phyloP scores from a whole-genome alignment of 1,140 invertebrate species.

The Pogonomyrmex californicus region DNA sequence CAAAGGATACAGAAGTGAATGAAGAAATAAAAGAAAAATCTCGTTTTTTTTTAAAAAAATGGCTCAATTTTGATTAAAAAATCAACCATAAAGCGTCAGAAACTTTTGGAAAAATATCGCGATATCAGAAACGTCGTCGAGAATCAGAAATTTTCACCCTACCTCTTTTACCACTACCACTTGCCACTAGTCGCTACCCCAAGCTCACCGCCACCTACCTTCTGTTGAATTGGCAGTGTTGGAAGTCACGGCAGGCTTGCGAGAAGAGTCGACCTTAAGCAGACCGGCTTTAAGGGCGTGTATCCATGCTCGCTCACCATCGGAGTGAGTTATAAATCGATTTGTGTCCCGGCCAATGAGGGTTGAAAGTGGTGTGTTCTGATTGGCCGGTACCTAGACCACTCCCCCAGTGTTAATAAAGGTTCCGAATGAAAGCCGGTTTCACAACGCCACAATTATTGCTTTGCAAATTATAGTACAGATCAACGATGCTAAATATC shows the following conservation, averaged over 20 bases:
- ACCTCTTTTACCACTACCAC: constrained; percentile 9
- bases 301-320: constrained; percentile 71
- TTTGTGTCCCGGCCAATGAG: constrained; percentile 85
- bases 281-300: constrained; percentile 78
- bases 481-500: not conserved
- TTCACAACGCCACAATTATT: constrained; percentile 76
- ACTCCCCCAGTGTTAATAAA: constrained; percentile 84
- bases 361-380: constrained; percentile 79
- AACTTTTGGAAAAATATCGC: constrained; percentile 71
- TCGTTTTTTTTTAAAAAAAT: constrained; percentile 68
- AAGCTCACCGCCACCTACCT: constrained; percentile 69
- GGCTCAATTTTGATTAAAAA: constrained; percentile 69
- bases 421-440: constrained; percentile 76
- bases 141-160: constrained; percentile 69
- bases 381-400: constrained; percentile 83
- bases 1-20: not conserved
- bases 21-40: constrained; percentile 32
- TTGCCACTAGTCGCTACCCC: constrained; percentile 27
- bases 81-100: constrained; percentile 2
- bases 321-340: constrained; percentile 86
- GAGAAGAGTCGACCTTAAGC: constrained; percentile 77
- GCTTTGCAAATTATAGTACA: constrained; percentile 20
- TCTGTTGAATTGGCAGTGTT: constrained; percentile 83
- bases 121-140: constrained; percentile 52
- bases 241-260: constrained; percentile 49